These are phyloP conservation scores for Fratercula arctica DNA, from an alignment of 2,797 vertebrate species.

Conservation along the genomic window DNA sequence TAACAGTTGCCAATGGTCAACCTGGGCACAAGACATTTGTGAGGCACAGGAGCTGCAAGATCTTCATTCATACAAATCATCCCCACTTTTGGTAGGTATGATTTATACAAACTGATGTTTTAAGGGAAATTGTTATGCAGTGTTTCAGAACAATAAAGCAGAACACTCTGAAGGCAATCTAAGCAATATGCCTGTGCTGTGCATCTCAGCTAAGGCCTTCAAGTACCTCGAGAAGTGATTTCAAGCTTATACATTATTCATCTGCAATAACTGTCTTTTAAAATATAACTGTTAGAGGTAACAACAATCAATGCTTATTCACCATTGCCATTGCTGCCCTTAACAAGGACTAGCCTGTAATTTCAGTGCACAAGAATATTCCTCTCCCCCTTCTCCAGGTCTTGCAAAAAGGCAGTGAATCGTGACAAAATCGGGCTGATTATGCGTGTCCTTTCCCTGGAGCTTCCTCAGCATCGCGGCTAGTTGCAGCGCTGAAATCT, in stretches of 20 bases:
- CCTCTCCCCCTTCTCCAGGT: neutral
- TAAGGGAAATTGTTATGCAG: neutral
- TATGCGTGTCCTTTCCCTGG: neutral
- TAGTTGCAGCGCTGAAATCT: neutral
- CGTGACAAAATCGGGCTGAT: neutral
- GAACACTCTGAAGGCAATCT: neutral
- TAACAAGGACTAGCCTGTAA: neutral
- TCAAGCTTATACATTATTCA: constrained; percentile 48
- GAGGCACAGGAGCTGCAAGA: neutral
- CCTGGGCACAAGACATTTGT: neutral
- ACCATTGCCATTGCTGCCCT: neutral
- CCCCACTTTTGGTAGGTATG: neutral
- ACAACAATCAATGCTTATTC: constrained; percentile 30
- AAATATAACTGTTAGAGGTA: neutral
- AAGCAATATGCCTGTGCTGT: neutral
- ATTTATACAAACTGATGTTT: neutral
- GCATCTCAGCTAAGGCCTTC: neutral
- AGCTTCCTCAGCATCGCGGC: neutral
- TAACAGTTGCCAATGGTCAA: neutral
- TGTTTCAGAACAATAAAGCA: constrained; percentile 30
- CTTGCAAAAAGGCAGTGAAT: neutral
- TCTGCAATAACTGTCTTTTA: neutral
- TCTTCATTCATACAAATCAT: neutral
- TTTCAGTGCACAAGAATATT: neutral
- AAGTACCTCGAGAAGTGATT: neutral